phyloP scores from a whole-genome alignment of 2,888 invertebrate species.

The Odontomyia ornata region DNA sequence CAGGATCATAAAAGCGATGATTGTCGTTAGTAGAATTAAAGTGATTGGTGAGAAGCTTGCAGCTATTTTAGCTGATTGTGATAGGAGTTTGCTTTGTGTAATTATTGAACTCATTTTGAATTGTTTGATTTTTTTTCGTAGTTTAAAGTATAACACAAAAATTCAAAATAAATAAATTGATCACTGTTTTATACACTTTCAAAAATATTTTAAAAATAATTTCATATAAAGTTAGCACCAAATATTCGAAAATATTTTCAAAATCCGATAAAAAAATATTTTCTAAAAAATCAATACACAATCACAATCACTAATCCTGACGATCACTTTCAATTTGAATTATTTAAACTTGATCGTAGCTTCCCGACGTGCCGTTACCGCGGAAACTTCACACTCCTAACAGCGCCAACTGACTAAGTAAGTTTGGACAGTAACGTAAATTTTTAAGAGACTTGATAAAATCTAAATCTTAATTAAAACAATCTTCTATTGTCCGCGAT shows the following conservation, averaged over 20 bases:
- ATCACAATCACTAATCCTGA: background rate
- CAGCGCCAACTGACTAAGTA: slow-evolving; percentile 60
- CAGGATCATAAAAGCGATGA: slow-evolving; percentile 57
- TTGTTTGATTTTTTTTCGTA: background rate
- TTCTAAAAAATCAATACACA: background rate
- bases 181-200: background rate
- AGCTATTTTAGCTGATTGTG: slow-evolving; percentile 57
- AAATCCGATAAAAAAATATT: slow-evolving; percentile 11
- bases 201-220: background rate
- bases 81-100: slow-evolving; percentile 60
- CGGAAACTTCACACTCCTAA: slow-evolving; percentile 55
- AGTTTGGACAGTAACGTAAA: slow-evolving; percentile 60
- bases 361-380: background rate
- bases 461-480: slow-evolving; percentile 4
- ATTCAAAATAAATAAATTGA: background rate
- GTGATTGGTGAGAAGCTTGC: slow-evolving; percentile 62
- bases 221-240: background rate
- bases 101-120: slow-evolving; percentile 52
- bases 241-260: background rate
- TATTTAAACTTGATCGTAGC: slow-evolving; percentile 32
- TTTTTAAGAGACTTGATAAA: slow-evolving; percentile 57
- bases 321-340: slow-evolving; percentile 38
- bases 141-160: background rate
- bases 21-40: slow-evolving; percentile 56
- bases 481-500: background rate